Evolutionary conservation across 2,113 vertebrate species (phyloP).

Genomic region (Calypte anna): DNA sequence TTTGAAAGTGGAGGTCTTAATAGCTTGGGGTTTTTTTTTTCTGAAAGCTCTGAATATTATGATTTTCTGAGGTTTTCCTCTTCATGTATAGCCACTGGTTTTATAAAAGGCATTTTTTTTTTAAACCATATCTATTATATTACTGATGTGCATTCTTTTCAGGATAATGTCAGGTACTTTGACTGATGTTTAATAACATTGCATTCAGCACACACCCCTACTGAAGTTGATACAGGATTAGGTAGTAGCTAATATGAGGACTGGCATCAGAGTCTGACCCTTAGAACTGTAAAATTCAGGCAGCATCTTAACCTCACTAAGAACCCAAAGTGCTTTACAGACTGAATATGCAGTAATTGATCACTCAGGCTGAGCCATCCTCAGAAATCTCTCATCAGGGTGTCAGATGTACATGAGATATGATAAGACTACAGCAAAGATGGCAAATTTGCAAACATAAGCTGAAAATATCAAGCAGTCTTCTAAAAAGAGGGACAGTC

Average conservation of each 20-base stretch:
- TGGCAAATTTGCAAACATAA: slow-evolving; percentile 2
- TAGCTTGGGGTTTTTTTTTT: not conserved
- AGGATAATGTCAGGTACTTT: not conserved
- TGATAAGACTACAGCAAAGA: slow-evolving; percentile 19
- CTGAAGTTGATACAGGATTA: not conserved
- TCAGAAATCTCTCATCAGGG: not conserved
- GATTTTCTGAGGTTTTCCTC: not conserved
- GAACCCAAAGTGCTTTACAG: not conserved
- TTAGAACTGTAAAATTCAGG: not conserved
- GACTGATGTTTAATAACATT: not conserved
- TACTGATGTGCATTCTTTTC: not conserved
- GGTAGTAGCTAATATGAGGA: not conserved
- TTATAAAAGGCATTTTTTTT: not conserved
- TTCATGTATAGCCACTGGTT: not conserved
- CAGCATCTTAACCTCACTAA: slow-evolving; percentile 7
- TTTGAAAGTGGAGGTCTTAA: not conserved
- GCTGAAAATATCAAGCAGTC: slow-evolving; percentile 15
- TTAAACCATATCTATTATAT: not conserved
- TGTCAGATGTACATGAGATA: not conserved
- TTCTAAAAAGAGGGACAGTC: slow-evolving; percentile 26
- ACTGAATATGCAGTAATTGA: not conserved
- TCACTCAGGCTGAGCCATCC: not conserved
- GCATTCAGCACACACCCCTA: not conserved
- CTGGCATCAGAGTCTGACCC: not conserved
- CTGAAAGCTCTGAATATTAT: not conserved